Conservation (phyloP, 2,888 invertebrate genomes). For the Cecidostiba fungosa region DNA sequence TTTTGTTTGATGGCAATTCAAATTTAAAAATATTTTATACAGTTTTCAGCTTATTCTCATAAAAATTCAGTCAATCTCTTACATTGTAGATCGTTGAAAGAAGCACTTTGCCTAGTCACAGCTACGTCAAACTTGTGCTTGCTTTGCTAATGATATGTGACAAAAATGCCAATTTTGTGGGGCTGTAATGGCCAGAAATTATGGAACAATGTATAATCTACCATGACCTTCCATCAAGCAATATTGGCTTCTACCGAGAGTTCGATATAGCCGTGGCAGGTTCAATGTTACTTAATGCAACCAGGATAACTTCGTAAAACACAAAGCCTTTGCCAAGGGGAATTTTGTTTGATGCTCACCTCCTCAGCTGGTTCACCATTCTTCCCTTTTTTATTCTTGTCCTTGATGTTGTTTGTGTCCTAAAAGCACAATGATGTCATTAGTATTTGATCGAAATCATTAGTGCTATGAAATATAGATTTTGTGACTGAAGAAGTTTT, state of each 20-base stretch:
- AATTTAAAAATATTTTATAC: not conserved
- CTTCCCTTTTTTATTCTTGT: constrained; percentile 62
- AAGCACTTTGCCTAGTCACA: not conserved
- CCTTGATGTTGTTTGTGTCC: constrained; percentile 59
- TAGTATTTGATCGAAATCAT: not conserved
- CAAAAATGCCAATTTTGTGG: not conserved
- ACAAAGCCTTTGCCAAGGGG: constrained; percentile 2
- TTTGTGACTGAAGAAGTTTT: not conserved
- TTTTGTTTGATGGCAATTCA: not conserved
- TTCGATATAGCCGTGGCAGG: not conserved
- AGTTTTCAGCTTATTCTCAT: not conserved
- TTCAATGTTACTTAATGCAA: constrained; percentile 29
- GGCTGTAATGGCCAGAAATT: constrained; percentile 29
- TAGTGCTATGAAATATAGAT: not conserved
- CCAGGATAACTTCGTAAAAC: constrained; percentile 16
- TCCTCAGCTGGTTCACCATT: constrained; percentile 61
- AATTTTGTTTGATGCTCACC: constrained; percentile 54
- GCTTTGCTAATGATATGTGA: constrained; percentile 12
- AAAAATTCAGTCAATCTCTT: not conserved
- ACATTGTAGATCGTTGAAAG: not conserved
- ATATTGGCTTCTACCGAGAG: constrained; percentile 30
- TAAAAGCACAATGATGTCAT: constrained; percentile 37
- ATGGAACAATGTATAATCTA: constrained; percentile 18
- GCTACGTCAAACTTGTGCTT: not conserved
- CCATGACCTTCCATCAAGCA: not conserved